phyloP scores from a whole-genome alignment of 92 coral and sea anemone species.

The Bergia puertoricense region DNA sequence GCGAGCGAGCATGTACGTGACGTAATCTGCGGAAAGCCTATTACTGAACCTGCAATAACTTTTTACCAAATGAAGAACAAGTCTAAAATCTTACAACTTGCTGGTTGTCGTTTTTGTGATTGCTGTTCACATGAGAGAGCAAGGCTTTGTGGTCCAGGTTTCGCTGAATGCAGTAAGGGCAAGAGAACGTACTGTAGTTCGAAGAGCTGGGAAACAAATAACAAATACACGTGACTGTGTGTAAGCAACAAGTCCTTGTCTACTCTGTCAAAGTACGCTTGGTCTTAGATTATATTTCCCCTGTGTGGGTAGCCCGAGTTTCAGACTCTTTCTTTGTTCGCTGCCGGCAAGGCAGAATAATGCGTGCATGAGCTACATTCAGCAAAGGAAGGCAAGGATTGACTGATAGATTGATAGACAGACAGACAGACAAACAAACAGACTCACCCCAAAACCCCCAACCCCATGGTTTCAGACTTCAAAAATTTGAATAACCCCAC shows the following conservation, averaged over 20 bases:
- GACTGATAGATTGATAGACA: too few species aligned
- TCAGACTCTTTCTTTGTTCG: too few species aligned
- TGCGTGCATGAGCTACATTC: too few species aligned
- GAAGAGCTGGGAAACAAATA: constrained; percentile 21
- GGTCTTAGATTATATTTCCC: not conserved
- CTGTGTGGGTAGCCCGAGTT: too few species aligned
- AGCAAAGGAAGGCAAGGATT: too few species aligned
- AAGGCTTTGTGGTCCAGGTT: constrained; percentile 73
- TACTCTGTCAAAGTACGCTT: not conserved
- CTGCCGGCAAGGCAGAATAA: too few species aligned
- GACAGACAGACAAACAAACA: too few species aligned
- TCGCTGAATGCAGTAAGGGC: constrained; percentile 73
- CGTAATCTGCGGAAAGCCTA: too few species aligned
- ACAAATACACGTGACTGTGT: not conserved
- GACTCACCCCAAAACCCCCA: too few species aligned
- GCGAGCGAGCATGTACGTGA: too few species aligned
- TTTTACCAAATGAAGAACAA: not conserved
- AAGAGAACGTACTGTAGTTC: constrained; percentile 80
- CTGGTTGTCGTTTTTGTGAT: constrained; percentile 58
- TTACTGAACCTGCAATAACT: not conserved
- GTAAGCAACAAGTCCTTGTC: not conserved
- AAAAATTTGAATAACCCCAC: too few species aligned
- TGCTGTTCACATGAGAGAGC: constrained; percentile 69
- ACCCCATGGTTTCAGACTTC: too few species aligned
- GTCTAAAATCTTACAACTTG: constrained; percentile 71